phyloP scores from a whole-genome alignment of 2,888 invertebrate genomes.

The Acanthosepion lycidas region DNA sequence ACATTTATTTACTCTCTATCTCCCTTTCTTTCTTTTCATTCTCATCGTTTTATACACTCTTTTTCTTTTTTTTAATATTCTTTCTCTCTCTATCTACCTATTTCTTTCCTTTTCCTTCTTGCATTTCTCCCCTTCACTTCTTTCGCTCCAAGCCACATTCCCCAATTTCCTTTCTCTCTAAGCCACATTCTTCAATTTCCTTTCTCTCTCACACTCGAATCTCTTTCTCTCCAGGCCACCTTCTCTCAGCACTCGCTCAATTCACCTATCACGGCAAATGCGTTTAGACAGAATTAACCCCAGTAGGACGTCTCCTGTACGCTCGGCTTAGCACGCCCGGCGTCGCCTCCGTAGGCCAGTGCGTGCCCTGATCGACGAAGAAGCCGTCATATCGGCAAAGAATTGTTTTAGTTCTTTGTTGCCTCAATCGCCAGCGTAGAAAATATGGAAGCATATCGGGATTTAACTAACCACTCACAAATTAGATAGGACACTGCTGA shows the following conservation, averaged over 20 bases:
- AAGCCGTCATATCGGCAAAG: background rate
- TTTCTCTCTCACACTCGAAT: background rate
- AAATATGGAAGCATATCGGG: conserved; percentile 7
- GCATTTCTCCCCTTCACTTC: background rate
- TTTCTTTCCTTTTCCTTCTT: background rate
- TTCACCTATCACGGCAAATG: background rate
- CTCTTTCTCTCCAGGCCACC: background rate
- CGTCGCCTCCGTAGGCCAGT: background rate
- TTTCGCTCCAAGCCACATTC: background rate
- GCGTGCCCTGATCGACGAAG: background rate
- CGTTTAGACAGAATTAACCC: background rate
- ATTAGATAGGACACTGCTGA: conserved; percentile 6
- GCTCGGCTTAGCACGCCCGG: background rate
- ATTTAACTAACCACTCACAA: background rate
- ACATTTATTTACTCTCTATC: background rate
- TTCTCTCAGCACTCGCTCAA: background rate
- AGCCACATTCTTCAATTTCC: background rate
- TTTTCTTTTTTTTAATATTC: background rate
- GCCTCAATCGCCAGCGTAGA: background rate
- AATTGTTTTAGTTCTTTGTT: background rate
- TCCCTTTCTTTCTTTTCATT: background rate
- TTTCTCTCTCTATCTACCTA: background rate
- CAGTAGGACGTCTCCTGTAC: background rate
- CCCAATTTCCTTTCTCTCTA: background rate
- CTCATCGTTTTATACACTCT: background rate